Conservation (phyloP, 2,888 invertebrate species). For the Campopleginae sp. region DNA sequence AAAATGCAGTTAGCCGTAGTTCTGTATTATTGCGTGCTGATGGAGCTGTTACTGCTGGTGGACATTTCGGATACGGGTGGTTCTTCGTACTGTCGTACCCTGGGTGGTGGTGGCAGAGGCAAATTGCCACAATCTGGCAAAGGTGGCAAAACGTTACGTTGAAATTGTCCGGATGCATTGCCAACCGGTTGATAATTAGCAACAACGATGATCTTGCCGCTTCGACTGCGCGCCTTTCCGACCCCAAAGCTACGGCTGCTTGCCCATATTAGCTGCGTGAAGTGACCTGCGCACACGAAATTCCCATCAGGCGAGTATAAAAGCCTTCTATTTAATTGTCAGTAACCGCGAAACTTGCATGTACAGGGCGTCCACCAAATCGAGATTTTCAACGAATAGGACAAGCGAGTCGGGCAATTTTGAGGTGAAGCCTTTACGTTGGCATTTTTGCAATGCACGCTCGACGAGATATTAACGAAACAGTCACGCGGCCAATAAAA, state of each 20-base stretch:
- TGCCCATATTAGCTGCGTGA: slow-evolving; percentile 95
- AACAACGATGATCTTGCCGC: slow-evolving; percentile 92
- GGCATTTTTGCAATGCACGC: not conserved
- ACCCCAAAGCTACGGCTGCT: slow-evolving; percentile 91
- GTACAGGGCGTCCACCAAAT: not conserved
- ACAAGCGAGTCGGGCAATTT: not conserved
- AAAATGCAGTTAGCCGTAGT: slow-evolving; percentile 78
- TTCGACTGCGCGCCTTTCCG: slow-evolving; percentile 91
- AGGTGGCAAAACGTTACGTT: slow-evolving; percentile 91
- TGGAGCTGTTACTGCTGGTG: slow-evolving; percentile 75
- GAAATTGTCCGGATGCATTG: slow-evolving; percentile 90
- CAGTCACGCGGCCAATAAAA: not conserved
- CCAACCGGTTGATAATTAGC: slow-evolving; percentile 94
- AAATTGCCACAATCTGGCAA: slow-evolving; percentile 86
- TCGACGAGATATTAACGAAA: not conserved
- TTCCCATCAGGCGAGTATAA: slow-evolving; percentile 69
- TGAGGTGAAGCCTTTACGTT: not conserved
- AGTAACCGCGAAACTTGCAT: not conserved
- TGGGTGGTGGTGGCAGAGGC: slow-evolving; percentile 81
- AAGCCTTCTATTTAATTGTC: slow-evolving; percentile 6
- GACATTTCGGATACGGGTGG: slow-evolving; percentile 73
- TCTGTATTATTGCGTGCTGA: slow-evolving; percentile 79
- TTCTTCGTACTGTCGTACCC: slow-evolving; percentile 69
- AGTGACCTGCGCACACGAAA: slow-evolving; percentile 88
- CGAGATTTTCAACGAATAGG: not conserved